These are phyloP conservation scores for Microtus montanus DNA, from an alignment of 2,113 vertebrate genomes.

Conservation along the genomic window DNA sequence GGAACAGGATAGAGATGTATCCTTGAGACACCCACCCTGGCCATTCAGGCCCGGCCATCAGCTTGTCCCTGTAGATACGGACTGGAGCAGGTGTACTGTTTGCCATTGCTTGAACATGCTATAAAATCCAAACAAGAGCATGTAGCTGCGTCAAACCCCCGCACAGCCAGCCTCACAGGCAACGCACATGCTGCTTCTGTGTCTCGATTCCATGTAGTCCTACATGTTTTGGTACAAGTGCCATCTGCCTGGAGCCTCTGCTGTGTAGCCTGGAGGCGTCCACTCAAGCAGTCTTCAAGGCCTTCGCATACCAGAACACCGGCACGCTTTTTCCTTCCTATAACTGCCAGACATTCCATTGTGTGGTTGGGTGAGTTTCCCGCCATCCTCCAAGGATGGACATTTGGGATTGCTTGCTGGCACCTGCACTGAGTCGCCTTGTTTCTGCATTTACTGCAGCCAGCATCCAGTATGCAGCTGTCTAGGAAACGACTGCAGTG, in stretches of 20 bases:
- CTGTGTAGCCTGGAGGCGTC: not conserved
- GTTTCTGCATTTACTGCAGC: not conserved
- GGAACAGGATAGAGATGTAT: not conserved
- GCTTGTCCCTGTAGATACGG: not conserved
- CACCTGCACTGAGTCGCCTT: not conserved
- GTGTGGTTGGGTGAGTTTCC: not conserved
- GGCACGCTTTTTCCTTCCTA: not conserved
- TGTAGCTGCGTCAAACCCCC: not conserved
- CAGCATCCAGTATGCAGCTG: not conserved
- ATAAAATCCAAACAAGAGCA: not conserved
- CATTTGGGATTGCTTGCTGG: not conserved
- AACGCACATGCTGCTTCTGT: not conserved
- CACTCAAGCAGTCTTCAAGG: not conserved
- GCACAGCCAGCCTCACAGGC: not conserved
- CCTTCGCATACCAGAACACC: not conserved
- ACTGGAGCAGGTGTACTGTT: not conserved
- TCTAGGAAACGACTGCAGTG: not conserved
- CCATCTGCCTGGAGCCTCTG: not conserved
- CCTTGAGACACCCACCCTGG: not conserved
- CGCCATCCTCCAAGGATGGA: rapidly evolving
- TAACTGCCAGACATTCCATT: not conserved
- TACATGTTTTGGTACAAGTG: not conserved
- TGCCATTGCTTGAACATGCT: not conserved
- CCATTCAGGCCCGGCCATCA: not conserved
- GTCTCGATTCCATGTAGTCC: not conserved